phyloP scores from a whole-genome alignment of 2,888 invertebrate genomes.

The Lepidonotus clava region DNA sequence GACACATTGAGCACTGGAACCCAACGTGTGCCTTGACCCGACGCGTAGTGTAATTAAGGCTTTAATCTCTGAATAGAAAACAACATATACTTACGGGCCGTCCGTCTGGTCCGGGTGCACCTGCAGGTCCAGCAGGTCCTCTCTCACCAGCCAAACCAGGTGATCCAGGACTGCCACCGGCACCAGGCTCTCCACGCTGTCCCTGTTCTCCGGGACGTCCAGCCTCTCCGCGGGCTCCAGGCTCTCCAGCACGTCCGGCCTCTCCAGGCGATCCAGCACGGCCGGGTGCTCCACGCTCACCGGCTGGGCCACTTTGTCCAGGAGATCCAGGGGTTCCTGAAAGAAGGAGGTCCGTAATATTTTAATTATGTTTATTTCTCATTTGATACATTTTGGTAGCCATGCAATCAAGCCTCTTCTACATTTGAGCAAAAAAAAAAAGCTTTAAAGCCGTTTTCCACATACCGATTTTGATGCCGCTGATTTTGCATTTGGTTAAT shows the following conservation, averaged over 20 bases:
- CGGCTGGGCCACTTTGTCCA: conserved; percentile 73
- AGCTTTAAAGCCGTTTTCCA: too few species aligned
- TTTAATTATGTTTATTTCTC: conserved; percentile 54
- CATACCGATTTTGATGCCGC: too few species aligned
- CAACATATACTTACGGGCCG: background rate
- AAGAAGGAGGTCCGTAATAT: background rate
- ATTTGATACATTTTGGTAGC: too few species aligned
- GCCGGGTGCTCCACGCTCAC: conserved; percentile 48
- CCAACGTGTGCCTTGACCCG: too few species aligned
- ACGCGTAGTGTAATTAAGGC: too few species aligned
- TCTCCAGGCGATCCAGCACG: conserved; percentile 57
- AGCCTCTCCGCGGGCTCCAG: conserved; percentile 51
- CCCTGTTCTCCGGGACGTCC: conserved; percentile 45
- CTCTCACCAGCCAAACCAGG: conserved; percentile 13
- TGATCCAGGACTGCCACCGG: conserved; percentile 41
- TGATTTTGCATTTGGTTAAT: too few species aligned
- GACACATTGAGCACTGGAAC: too few species aligned
- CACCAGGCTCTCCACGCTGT: conserved; percentile 56
- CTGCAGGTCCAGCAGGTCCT: conserved; percentile 53
- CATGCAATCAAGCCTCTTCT: too few species aligned
- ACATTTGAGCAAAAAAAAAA: too few species aligned
- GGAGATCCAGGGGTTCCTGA: conserved; percentile 61
- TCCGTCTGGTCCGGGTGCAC: conserved; percentile 43
- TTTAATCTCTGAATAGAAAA: background rate
- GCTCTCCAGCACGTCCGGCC: conserved; percentile 59